Conservation (phyloP, 2,797 vertebrate genomes). For the Lycodopsis pacificus region DNA sequence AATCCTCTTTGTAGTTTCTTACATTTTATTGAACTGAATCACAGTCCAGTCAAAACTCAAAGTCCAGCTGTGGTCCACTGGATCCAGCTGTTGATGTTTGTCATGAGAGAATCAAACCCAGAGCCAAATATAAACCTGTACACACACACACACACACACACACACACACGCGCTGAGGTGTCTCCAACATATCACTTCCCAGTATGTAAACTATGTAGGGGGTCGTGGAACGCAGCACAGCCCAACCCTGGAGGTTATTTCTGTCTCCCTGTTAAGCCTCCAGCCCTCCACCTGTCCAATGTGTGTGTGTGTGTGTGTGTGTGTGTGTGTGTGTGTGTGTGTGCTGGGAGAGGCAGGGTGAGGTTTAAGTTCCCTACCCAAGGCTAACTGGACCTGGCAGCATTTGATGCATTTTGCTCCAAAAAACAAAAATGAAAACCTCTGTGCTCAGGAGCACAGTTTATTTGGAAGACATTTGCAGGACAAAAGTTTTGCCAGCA, state of each 20-base stretch:
- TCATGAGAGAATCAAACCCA: neutral
- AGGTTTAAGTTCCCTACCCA: neutral
- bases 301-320: neutral
- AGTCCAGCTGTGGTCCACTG: no score
- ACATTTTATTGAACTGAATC: neutral
- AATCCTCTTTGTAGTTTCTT: neutral
- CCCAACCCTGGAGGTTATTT: conserved; percentile 72
- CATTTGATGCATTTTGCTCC: neutral
- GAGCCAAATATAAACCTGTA: neutral
- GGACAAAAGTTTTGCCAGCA: neutral
- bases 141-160: conserved; percentile 14
- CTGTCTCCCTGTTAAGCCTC: conserved; percentile 44
- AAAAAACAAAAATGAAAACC: no score
- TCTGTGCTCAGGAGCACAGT: neutral
- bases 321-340: neutral
- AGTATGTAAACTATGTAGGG: conserved; percentile 53
- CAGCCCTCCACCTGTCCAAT: conserved; percentile 18
- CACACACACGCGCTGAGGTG: conserved; percentile 14
- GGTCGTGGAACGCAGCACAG: conserved; percentile 50
- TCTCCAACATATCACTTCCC: conserved; percentile 45
- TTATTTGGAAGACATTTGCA: neutral
- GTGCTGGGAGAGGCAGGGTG: neutral
- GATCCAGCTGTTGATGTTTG: no score
- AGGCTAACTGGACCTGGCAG: neutral
- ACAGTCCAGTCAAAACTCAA: neutral